Evolutionary conservation across 2,797 vertebrate genomes (phyloP).

Genomic region (Stomatorhinus walkeri): DNA sequence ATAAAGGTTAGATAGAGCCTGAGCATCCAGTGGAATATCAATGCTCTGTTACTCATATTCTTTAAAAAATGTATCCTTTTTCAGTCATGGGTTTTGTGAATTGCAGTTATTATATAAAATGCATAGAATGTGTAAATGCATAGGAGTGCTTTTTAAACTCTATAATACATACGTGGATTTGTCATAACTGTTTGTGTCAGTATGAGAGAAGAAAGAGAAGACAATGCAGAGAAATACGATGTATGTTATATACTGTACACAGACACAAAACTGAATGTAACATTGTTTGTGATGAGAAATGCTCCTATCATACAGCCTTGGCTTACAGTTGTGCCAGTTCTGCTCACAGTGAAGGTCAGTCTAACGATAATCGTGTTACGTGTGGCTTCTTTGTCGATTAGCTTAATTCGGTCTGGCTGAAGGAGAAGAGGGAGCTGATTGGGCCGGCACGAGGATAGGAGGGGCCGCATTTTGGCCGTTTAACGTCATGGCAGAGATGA

Average conservation of each 20-base stretch:
- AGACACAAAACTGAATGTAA: background rate
- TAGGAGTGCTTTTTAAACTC: background rate
- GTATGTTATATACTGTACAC: background rate
- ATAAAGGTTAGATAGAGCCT: constrained; percentile 44
- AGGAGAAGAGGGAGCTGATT: background rate
- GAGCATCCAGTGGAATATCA: constrained; percentile 7
- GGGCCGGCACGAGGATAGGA: background rate
- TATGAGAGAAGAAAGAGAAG: background rate
- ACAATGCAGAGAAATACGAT: background rate
- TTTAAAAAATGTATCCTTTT: background rate
- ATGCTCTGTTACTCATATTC: background rate
- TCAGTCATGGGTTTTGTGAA: background rate
- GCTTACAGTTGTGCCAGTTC: background rate
- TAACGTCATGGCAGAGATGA: background rate
- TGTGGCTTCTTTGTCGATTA: background rate
- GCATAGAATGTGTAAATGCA: background rate
- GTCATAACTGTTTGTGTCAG: background rate
- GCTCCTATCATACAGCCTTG: background rate
- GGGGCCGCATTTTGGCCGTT: background rate
- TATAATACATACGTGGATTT: background rate
- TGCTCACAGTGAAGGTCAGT: background rate
- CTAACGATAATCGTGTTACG: background rate
- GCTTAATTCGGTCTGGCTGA: background rate
- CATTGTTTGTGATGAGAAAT: background rate
- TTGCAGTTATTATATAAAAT: background rate